phyloP scores from a whole-genome alignment of 2,797 vertebrate genomes.

The Parauchenoglanis ngamensis region DNA sequence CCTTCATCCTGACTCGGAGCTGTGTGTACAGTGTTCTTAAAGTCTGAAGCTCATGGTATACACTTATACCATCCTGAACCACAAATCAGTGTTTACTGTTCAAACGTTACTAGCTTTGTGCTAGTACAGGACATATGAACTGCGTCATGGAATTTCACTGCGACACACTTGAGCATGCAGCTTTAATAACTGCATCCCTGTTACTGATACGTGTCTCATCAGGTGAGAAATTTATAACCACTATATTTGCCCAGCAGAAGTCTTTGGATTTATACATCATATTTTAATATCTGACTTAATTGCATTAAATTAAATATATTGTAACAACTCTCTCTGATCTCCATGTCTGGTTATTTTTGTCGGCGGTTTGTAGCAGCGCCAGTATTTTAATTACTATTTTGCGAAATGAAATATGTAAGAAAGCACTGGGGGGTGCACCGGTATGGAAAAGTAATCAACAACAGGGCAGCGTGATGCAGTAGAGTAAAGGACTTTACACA shows the following conservation, averaged over 20 bases:
- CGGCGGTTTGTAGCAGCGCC: not conserved
- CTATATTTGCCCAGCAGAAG: conserved; percentile 14
- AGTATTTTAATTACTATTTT: not conserved
- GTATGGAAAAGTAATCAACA: not conserved
- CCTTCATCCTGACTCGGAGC: not conserved
- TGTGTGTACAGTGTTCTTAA: not conserved
- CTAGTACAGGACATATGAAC: not conserved
- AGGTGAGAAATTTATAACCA: conserved; percentile 15
- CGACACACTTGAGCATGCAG: not conserved
- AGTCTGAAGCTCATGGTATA: not conserved
- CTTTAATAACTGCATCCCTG: not conserved
- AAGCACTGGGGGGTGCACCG: not conserved
- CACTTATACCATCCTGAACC: not conserved
- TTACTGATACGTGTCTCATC: not conserved
- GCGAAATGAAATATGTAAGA: not conserved
- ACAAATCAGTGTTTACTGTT: not conserved
- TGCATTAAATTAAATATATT: conserved; percentile 26
- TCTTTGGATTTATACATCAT: conserved; percentile 13
- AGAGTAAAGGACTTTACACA: not conserved
- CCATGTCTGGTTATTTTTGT: not conserved
- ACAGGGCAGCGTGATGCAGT: not conserved
- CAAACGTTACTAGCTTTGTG: not conserved
- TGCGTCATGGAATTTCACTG: not conserved
- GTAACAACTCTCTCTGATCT: not conserved
- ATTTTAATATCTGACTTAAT: conserved; percentile 20